Base-by-base conservation (phyloP, 2,888 invertebrate species). In the Sinohyriopsis cumingii region DNA sequence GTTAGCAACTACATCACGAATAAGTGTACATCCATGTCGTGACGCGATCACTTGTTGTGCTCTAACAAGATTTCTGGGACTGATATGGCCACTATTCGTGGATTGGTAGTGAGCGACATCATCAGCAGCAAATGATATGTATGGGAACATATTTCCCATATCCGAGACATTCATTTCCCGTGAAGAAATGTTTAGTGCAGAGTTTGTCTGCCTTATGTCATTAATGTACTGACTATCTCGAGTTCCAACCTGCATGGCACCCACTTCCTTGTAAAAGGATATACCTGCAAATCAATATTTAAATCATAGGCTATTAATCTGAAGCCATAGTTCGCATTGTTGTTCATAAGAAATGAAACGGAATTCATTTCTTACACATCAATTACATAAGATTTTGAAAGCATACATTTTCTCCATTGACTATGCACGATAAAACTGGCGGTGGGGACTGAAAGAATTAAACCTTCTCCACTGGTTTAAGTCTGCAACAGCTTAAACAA, bases 21-120 rank as follows among this genome's bases (percentile, higher is more conserved):
- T 70, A 18, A 76, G 59, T 22, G 60, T 65, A 68, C 80, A 81
- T 19, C 80, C 79, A 18, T 71, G 59, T 54, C 66, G 62, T n/a
- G 25, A 55, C 3, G 80, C 79, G 20, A 76, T 67, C 25, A 64
- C 65, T 56, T 75, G 72, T 59, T 81, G 79, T 22, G 80, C 80
- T 55, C 64, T 56, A 19, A 77, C 73, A n/a, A 79, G 56, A 53
- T 70, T 73, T 64, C 80, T 57, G 5, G 80, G 80, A 63, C 71
- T 81, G 15, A 81, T 75, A 25, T 72, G 65, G 7, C 80, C 80
- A 3, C 76, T 68, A 54, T 75, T 66, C 22, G 55, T 67, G 45
- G 22, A 28, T 56, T 75, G 68, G 5, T 28, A 65, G 7, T 76
- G 33, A 1, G 69, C 78, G 20, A 70, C 28, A 54, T 81, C 79